phyloP scores from a whole-genome alignment of 2,888 invertebrate genomes.

The Orthosia incerta region DNA sequence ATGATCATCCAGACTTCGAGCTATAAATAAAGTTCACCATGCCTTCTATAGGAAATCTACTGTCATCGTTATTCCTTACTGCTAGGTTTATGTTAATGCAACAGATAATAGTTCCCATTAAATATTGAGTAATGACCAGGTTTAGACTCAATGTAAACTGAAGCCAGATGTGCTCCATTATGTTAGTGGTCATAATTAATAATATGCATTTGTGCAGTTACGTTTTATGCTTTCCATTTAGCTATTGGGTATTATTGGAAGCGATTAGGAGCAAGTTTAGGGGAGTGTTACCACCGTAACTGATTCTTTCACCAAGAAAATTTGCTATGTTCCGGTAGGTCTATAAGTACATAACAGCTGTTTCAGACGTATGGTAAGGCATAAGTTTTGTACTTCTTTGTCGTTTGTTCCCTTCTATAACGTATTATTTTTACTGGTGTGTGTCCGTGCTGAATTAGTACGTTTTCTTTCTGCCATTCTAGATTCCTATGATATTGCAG shows the following conservation, averaged over 20 bases:
- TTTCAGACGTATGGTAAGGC: no score
- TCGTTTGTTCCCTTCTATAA: no score
- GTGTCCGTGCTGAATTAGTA: no score
- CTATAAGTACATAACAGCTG: no score
- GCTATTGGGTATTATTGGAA: conserved; percentile 13
- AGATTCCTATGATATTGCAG: no score
- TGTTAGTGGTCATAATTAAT: conserved; percentile 30
- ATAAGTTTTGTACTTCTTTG: no score
- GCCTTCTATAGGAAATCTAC: not conserved
- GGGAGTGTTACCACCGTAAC: not conserved
- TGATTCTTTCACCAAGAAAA: no score
- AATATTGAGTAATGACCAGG: conserved; percentile 53
- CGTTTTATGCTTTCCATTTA: conserved; percentile 35
- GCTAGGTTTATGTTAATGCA: conserved; percentile 30
- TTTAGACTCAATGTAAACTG: conserved; percentile 38
- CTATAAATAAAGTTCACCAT: not conserved
- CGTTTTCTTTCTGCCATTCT: no score
- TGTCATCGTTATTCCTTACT: not conserved
- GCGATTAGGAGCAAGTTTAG: not conserved
- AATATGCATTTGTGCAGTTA: conserved; percentile 19
- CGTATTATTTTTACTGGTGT: no score
- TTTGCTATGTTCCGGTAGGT: no score
- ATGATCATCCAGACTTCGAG: not conserved
- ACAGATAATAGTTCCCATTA: conserved; percentile 46
- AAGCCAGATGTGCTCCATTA: conserved; percentile 53